Evolutionary conservation across 2,797 vertebrate genomes (phyloP).

Genomic region (Semotilus atromaculatus): DNA sequence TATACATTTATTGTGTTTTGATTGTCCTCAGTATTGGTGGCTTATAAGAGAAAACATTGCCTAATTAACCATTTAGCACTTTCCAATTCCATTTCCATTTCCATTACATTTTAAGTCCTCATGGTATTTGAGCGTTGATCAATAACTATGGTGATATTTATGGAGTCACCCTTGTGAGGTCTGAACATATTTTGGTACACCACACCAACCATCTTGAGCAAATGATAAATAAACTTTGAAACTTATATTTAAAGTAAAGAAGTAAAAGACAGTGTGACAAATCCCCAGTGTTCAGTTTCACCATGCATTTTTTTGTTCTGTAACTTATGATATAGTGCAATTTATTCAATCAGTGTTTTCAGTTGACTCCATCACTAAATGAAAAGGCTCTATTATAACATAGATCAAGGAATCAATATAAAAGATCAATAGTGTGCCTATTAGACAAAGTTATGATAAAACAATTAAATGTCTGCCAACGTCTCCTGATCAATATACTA

Average conservation of each 20-base stretch:
- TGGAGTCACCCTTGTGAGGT: background rate
- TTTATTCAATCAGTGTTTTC: slow-evolving; percentile 14
- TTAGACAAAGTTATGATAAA: slow-evolving; percentile 53
- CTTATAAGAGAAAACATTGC: background rate
- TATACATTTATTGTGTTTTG: background rate
- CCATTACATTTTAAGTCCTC: too few relatives aligned
- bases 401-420: slow-evolving; percentile 39
- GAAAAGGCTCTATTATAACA: slow-evolving; percentile 19
- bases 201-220: background rate
- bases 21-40: background rate
- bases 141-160: too few relatives aligned
- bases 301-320: background rate
- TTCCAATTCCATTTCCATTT: too few relatives aligned
- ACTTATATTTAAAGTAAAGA: background rate
- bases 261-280: background rate
- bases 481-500: slow-evolving; percentile 31
- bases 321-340: background rate
- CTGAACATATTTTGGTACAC: background rate
- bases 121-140: too few relatives aligned
- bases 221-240: background rate
- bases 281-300: background rate
- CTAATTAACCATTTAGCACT: background rate
- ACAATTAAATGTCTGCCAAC: slow-evolving; percentile 45
- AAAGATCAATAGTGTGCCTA: slow-evolving; percentile 17
- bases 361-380: slow-evolving; percentile 36